Conservation (phyloP, 2,888 invertebrate genomes). For the Lobophora halterata region DNA sequence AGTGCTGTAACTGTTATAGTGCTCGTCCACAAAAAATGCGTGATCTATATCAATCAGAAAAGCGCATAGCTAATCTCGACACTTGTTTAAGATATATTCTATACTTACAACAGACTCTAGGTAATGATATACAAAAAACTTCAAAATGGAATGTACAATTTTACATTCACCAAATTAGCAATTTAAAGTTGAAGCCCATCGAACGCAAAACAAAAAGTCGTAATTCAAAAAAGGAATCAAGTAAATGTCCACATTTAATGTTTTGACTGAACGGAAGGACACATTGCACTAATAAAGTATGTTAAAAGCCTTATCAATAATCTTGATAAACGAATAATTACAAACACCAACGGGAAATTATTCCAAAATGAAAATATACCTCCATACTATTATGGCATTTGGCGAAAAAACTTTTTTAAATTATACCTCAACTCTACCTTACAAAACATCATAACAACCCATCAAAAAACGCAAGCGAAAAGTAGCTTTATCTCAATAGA, state of each 20-base stretch:
- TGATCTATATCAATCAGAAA: too few relatives aligned
- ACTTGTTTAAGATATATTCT: too few relatives aligned
- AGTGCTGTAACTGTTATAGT: too few relatives aligned
- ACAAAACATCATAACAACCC: constrained; percentile 35
- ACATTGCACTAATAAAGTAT: constrained; percentile 58
- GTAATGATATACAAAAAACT: too few relatives aligned
- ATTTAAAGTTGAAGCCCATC: too few relatives aligned
- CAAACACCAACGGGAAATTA: constrained; percentile 62
- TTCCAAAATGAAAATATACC: constrained; percentile 58
- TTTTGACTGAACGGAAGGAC: constrained; percentile 54
- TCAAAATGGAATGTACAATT: too few relatives aligned
- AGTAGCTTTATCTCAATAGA: background rate
- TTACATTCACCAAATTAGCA: too few relatives aligned
- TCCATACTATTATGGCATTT: constrained; percentile 70
- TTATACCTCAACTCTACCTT: constrained; percentile 42
- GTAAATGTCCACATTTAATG: constrained; percentile 42
- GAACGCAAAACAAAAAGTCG: too few relatives aligned
- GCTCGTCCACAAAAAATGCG: too few relatives aligned
- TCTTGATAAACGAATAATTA: constrained; percentile 74
- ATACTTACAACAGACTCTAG: too few relatives aligned
- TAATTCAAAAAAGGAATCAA: constrained; percentile 1
- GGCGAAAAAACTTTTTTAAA: constrained; percentile 67
- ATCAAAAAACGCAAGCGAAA: constrained; percentile 12
- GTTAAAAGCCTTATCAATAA: constrained; percentile 63
- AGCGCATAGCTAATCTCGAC: too few relatives aligned